A percentile compares a stretch with the other conserved stretches of the same genome.
These are phyloP conservation scores for Antidorcas marsupialis DNA, from an alignment of 2,113 vertebrate genomes.

Conservation along the genomic window DNA sequence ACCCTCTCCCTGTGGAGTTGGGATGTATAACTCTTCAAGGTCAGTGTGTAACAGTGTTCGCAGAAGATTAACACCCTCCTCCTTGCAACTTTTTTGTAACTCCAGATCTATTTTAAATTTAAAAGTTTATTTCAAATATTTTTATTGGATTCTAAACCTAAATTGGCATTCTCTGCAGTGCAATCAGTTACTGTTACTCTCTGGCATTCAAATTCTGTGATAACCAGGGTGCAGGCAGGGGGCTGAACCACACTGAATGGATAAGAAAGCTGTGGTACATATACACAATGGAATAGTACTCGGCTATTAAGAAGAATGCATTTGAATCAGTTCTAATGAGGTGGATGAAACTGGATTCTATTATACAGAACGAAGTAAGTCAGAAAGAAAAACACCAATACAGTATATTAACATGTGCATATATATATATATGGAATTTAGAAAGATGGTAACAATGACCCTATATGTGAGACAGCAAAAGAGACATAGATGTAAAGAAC, in stretches of 20 bases:
- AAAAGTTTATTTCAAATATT: background rate
- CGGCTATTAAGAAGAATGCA: background rate
- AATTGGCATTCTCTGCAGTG: background rate
- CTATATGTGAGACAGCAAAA: background rate
- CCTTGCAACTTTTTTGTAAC: background rate
- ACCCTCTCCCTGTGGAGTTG: background rate
- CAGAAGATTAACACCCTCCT: background rate
- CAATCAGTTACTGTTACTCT: background rate
- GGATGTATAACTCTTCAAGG: too few species aligned
- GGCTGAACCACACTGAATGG: accelerated
- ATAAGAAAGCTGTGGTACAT: background rate
- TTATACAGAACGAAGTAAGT: background rate
- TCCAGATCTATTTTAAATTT: background rate
- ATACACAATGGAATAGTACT: background rate
- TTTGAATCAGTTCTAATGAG: background rate
- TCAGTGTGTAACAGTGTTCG: accelerated
- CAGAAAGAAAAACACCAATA: background rate
- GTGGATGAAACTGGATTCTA: background rate
- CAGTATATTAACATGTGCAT: background rate
- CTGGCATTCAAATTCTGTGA: background rate
- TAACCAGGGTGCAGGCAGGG: accelerated
- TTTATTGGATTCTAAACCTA: background rate
- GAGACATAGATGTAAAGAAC: background rate
- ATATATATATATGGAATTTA: background rate
- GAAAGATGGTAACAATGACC: background rate